Evolutionary conservation across 2,797 vertebrate genomes (phyloP).

Genomic region (Gadopsis marmoratus): DNA sequence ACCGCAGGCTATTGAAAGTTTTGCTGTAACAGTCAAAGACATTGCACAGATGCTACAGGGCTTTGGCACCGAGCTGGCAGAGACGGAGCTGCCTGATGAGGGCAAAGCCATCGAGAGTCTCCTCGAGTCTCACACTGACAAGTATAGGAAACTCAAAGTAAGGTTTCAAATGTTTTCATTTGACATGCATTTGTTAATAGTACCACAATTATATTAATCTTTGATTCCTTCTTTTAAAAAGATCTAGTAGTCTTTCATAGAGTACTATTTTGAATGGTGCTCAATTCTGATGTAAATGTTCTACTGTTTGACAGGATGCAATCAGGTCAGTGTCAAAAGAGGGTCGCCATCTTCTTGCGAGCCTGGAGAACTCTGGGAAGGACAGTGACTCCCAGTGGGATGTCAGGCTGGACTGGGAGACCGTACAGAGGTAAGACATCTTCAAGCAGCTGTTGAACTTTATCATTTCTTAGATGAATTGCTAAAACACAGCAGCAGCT

Average conservation of each 20-base stretch:
- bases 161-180: not conserved
- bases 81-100: slow-evolving; percentile 90
- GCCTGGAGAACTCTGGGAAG: slow-evolving; percentile 86
- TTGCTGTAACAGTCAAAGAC: slow-evolving; percentile 96
- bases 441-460: not conserved
- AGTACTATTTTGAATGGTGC: slow-evolving; percentile 6
- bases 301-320: slow-evolving; percentile 85
- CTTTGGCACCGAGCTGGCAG: slow-evolving; percentile 95
- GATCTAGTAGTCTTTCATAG: not conserved
- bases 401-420: slow-evolving; percentile 92
- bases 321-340: slow-evolving; percentile 94
- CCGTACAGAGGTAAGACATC: slow-evolving; percentile 89
- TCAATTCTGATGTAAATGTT: not conserved
- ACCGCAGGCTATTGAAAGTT: slow-evolving; percentile 94
- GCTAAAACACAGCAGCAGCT: not conserved
- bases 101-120: slow-evolving; percentile 88
- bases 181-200: not conserved
- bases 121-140: slow-evolving; percentile 89
- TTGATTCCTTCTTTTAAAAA: not conserved
- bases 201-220: not conserved
- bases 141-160: slow-evolving; percentile 95
- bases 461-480: not conserved
- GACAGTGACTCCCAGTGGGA: slow-evolving; percentile 84
- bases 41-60: slow-evolving; percentile 96
- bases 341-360: slow-evolving; percentile 90